These are phyloP conservation scores for Atethmia centrago DNA, from an alignment of 2,888 invertebrate genomes.

Conservation along the genomic window DNA sequence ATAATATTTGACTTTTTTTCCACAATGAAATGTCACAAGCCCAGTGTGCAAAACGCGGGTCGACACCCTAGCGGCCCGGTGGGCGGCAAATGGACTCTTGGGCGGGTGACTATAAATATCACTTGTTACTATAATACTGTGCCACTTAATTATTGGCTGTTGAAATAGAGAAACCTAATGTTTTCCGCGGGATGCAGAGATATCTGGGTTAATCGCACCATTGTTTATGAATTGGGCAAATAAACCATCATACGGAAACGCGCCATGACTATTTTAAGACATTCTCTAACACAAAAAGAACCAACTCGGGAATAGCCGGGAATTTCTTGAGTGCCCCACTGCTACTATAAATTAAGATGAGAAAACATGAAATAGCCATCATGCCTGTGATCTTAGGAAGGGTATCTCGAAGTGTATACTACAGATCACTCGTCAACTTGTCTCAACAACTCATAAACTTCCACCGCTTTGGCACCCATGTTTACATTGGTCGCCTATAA, in stretches of 20 bases:
- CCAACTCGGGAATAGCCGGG: conserved; percentile 3
- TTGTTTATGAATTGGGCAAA: conserved; percentile 59
- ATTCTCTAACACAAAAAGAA: conserved; percentile 37
- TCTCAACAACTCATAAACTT: conserved; percentile 44
- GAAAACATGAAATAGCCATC: conserved; percentile 30
- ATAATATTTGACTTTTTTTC: conserved; percentile 62
- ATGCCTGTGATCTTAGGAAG: conserved; percentile 30
- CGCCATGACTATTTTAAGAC: conserved; percentile 51
- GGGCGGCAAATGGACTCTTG: conserved; percentile 84
- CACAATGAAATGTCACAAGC: conserved; percentile 69
- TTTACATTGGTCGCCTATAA: conserved; percentile 35
- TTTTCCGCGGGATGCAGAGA: conserved; percentile 43
- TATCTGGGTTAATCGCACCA: conserved; percentile 61
- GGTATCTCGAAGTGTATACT: conserved; percentile 27
- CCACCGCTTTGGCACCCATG: conserved; percentile 21
- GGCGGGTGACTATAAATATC: conserved; percentile 81
- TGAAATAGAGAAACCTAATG: conserved; percentile 69
- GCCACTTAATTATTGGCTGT: conserved; percentile 81
- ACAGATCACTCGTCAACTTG: conserved; percentile 40
- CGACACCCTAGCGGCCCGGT: conserved; percentile 80
- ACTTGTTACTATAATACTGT: conserved; percentile 81
- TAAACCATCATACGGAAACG: conserved; percentile 36
- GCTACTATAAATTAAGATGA: conserved; percentile 32
- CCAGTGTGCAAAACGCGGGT: conserved; percentile 78
- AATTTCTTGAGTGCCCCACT: conserved; percentile 19